Conservation (phyloP, 2,113 vertebrate species). For the Anolis carolinensis region DNA sequence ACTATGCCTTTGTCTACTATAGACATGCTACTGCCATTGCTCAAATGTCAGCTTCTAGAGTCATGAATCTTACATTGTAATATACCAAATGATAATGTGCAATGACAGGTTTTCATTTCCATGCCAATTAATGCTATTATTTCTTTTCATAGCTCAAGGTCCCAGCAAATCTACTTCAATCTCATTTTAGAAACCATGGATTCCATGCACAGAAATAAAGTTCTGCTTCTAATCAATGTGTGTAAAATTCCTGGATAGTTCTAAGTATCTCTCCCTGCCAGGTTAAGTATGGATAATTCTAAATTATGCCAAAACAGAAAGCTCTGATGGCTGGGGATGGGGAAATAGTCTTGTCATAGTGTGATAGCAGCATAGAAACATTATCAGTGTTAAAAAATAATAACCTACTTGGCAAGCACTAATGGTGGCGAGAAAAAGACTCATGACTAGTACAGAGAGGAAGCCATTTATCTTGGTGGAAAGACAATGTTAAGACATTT, state of each 20-base stretch:
- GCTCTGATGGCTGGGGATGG: neutral
- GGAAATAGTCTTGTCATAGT: conserved; percentile 24
- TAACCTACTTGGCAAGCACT: neutral
- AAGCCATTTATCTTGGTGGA: conserved; percentile 18
- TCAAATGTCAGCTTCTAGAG: neutral
- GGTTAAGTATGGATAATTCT: neutral
- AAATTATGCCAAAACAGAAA: neutral
- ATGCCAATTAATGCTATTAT: neutral
- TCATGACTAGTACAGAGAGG: neutral
- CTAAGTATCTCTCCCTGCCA: neutral
- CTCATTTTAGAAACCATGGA: conserved; percentile 12
- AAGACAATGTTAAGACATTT: neutral
- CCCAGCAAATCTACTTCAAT: no score
- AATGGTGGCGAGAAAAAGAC: neutral
- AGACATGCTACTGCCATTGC: neutral
- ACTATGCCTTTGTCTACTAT: neutral
- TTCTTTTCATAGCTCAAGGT: no score
- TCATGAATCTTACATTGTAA: neutral
- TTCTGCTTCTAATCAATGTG: neutral
- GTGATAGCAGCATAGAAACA: neutral
- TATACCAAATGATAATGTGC: neutral
- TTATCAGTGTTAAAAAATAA: neutral
- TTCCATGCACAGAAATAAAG: neutral
- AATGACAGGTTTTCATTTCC: no score
- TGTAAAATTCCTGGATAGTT: neutral